phyloP scores from a whole-genome alignment of 1,140 invertebrate genomes.

The Pectinophora gossypiella region DNA sequence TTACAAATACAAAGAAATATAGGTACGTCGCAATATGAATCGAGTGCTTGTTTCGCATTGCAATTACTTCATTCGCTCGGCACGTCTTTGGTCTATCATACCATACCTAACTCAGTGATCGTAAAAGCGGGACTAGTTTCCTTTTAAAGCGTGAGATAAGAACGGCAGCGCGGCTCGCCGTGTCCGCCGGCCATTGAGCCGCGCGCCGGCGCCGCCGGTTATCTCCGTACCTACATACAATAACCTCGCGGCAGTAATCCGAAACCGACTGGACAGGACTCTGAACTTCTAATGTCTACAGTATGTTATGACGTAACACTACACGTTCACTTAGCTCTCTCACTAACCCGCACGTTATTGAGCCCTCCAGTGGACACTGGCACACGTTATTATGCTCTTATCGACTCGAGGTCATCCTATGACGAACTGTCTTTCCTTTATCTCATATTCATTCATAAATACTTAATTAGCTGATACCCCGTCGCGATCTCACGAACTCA shows the following conservation, averaged over 20 bases:
- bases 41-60: conserved; percentile 16
- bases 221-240: conserved; percentile 26
- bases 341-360: not conserved
- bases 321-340: not conserved
- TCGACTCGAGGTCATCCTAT: conserved; percentile 16
- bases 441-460: conserved; percentile 5
- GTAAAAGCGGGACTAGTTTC: conserved; percentile 65
- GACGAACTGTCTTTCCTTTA: conserved; percentile 3
- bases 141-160: conserved; percentile 63
- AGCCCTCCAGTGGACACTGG: not conserved
- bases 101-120: conserved; percentile 43
- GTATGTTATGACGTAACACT: not conserved
- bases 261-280: not conserved
- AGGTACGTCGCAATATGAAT: conserved; percentile 10
- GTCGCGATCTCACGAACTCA: not conserved
- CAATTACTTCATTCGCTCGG: conserved; percentile 13
- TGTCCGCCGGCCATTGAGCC: conserved; percentile 23
- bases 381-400: not conserved
- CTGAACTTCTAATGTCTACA: conserved; percentile 1
- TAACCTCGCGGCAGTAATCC: not conserved
- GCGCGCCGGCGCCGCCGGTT: conserved; percentile 22
- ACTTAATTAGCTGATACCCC: not conserved
- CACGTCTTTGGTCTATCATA: conserved; percentile 27
- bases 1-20: not conserved
- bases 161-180: conserved; percentile 30